Percentiles rank a stretch among this genome's conserved stretches.
Evolutionary conservation across 2,113 vertebrate genomes (phyloP).

Genomic region (Equus quagga): DNA sequence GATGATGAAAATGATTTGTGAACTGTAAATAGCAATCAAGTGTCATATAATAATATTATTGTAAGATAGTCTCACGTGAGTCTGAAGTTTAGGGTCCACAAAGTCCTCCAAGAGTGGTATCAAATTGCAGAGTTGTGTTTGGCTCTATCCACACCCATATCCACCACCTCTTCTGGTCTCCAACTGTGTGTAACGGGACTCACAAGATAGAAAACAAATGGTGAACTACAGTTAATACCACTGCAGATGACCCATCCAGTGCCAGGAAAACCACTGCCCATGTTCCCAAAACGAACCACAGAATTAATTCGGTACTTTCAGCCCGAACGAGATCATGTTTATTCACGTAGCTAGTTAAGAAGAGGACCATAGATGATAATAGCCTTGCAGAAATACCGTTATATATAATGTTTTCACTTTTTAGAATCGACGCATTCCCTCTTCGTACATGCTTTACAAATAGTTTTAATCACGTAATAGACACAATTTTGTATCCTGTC

Average conservation of each 20-base stretch:
- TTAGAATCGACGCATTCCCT: conserved; percentile 24
- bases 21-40: conserved; percentile 21
- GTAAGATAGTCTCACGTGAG: background rate
- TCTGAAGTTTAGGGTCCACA: background rate
- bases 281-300: background rate
- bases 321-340: background rate
- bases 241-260: background rate
- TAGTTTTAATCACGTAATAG: background rate
- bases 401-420: conserved; percentile 36
- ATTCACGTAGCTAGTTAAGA: background rate
- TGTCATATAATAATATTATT: conserved; percentile 38
- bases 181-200: background rate
- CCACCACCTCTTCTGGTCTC: background rate
- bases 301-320: background rate
- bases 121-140: background rate
- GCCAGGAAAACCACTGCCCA: background rate
- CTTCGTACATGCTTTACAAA: background rate
- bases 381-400: background rate
- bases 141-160: background rate
- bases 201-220: conserved; percentile 45
- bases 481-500: background rate
- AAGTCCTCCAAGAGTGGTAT: background rate
- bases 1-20: conserved; percentile 25
- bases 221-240: background rate
- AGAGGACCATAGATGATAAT: conserved; percentile 24